phyloP scores from a whole-genome alignment of 2,797 vertebrate species.

The Bradypodion ventrale region DNA sequence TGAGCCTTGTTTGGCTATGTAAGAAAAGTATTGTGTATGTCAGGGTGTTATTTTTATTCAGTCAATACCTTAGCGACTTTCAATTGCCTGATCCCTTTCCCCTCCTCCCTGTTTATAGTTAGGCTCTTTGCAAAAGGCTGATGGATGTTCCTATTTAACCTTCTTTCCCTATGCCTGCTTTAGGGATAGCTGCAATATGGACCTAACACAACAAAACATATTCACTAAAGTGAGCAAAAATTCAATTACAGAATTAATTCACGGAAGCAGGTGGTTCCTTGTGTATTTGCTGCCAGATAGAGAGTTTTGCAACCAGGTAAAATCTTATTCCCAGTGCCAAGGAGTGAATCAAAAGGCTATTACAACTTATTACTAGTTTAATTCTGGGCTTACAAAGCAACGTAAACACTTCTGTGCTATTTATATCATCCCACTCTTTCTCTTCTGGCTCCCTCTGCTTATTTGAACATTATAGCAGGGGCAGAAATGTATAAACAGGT shows the following conservation, averaged over 20 bases:
- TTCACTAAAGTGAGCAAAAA: constrained; percentile 51
- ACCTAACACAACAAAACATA: constrained; percentile 45
- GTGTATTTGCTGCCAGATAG: constrained; percentile 52
- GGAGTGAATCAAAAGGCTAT: constrained; percentile 68
- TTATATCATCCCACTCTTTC: constrained; percentile 8
- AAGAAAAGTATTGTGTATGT: neutral
- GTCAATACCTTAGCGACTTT: neutral
- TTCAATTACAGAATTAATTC: constrained; percentile 61
- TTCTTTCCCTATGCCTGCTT: constrained; percentile 24
- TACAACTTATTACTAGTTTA: constrained; percentile 63
- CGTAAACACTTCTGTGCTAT: constrained; percentile 57
- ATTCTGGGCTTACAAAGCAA: constrained; percentile 55
- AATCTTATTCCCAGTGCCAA: constrained; percentile 59
- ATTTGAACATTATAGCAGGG: neutral
- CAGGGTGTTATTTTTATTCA: neutral
- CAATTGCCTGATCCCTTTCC: neutral
- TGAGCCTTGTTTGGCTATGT: neutral
- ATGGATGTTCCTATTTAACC: neutral
- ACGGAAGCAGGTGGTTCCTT: constrained; percentile 62
- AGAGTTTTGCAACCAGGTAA: constrained; percentile 54
- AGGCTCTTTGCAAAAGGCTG: fast-evolving
- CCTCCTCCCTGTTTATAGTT: neutral
- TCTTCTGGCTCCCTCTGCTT: neutral
- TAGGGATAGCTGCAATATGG: constrained; percentile 33
- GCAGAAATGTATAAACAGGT: neutral